Base-by-base conservation (phyloP, 2,797 vertebrate genomes). In the Astyanax mexicanus region DNA sequence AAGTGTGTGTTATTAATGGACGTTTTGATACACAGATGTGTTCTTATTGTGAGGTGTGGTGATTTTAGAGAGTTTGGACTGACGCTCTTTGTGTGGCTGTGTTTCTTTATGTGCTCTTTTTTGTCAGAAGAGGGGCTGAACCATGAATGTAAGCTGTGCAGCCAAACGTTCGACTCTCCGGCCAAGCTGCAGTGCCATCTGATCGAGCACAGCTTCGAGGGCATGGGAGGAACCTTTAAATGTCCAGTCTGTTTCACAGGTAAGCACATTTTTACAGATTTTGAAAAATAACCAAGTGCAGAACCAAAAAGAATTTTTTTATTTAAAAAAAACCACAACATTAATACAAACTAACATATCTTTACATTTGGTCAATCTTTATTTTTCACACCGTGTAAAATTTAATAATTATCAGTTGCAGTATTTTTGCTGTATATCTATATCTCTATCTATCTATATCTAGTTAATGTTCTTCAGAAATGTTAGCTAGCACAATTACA, bases 191-290 rank as follows among this genome's bases (percentile, higher is more conserved):
- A 99, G 88, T 99, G 97, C 88, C 98, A 99, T 88, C 94, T 99
- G 91, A 99, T 98, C 81, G 97, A 99, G 89, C 98, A 99, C 93
- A 98, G 98, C 92, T 99, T 99, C 64, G 97, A 99, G 92, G 97
- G 97, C 78, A 99, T 99, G 98, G 98, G 98, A 17, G 98, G 98
- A 80, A 99, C 97, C 80, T 99, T 99, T 92, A 99, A 99, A 91
- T 99, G 98, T 87, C 98, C 98, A 0, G 98, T 99, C 88, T 99
- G 98, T 91, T 99, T 99, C 86, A 99, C 95, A 96, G 98, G 98
- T 97, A 92, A 12, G 87, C n/a, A n/a, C n/a, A n/a, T n/a, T n/a
- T n/a, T n/a, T n/a, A n/a, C n/a, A n/a, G n/a, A n/a, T n/a, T n/a
- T n/a, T n/a, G n/a, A n/a, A n/a, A n/a, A n/a, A n/a, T n/a, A n/a